Evolutionary conservation across 2,113 vertebrate species (phyloP).

Genomic region (Chamaetylas fuelleborni): DNA sequence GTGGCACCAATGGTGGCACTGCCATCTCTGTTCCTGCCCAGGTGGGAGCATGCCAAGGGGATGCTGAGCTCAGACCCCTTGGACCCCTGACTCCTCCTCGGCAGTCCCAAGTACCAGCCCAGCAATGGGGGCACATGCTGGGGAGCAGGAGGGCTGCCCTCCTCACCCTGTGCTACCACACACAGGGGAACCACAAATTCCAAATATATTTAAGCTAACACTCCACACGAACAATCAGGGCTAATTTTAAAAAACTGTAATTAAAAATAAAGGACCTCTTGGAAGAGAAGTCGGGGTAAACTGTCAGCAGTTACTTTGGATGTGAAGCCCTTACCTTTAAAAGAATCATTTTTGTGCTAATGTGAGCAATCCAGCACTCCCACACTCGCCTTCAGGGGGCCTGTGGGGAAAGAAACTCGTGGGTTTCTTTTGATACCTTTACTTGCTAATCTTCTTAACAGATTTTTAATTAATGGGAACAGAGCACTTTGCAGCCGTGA

Average conservation of each 20-base stretch:
- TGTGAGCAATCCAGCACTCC: conserved; percentile 13
- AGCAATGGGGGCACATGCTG: rapidly evolving
- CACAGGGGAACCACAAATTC: neutral
- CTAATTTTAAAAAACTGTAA: conserved; percentile 56
- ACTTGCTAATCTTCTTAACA: conserved; percentile 62
- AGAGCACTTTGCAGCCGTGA: conserved; percentile 24
- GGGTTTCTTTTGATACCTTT: conserved; percentile 28
- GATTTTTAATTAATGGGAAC: conserved; percentile 67
- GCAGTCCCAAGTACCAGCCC: neutral
- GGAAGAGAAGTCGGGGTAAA: neutral
- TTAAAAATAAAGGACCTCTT: conserved; percentile 44
- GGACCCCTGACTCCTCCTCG: rapidly evolving
- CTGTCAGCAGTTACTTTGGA: conserved; percentile 5
- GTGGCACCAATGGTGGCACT: neutral
- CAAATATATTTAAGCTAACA: neutral
- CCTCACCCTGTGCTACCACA: neutral
- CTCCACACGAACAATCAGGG: neutral
- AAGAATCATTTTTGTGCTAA: conserved; percentile 5
- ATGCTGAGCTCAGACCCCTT: rapidly evolving
- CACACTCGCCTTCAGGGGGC: neutral
- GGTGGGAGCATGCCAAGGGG: rapidly evolving
- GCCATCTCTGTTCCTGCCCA: neutral
- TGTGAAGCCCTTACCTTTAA: neutral
- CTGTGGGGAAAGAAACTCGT: conserved; percentile 2
- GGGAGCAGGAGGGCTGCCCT: neutral